phyloP scores from a whole-genome alignment of 2,888 invertebrate genomes.

The Hylaea fasciaria region DNA sequence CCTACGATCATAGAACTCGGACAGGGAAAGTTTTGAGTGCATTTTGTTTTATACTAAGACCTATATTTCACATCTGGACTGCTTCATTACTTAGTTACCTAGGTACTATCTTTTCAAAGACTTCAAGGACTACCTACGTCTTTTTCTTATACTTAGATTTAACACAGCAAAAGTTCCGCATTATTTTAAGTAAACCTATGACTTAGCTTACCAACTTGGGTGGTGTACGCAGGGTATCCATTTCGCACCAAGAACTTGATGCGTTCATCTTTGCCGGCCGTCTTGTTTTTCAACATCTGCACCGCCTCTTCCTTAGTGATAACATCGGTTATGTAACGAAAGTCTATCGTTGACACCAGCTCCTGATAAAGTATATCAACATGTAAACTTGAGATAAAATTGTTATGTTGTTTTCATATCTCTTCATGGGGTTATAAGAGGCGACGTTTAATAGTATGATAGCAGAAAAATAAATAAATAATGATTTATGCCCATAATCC shows the following conservation, averaged over 20 bases:
- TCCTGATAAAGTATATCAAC: conserved; percentile 64
- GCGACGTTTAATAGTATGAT: neutral
- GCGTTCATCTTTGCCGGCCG: conserved; percentile 85
- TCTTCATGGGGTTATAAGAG: neutral
- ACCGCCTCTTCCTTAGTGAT: conserved; percentile 93
- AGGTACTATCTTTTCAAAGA: too few species aligned
- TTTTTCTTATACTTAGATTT: too few species aligned
- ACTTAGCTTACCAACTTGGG: conserved; percentile 88
- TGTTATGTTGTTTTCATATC: neutral
- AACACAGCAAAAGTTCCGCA: too few species aligned
- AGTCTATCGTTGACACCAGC: conserved; percentile 94
- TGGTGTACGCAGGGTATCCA: conserved; percentile 95
- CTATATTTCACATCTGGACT: too few species aligned
- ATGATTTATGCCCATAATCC: too few species aligned
- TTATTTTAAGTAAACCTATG: too few species aligned
- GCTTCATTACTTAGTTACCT: too few species aligned
- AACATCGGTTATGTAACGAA: conserved; percentile 92
- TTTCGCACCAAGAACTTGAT: conserved; percentile 85
- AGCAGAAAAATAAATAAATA: too few species aligned
- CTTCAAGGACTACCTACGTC: too few species aligned
- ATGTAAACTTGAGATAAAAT: conserved; percentile 9
- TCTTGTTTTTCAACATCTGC: conserved; percentile 86
- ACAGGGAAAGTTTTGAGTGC: too few species aligned
- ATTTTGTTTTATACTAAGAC: too few species aligned
- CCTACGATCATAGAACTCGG: too few species aligned